Evolutionary conservation across 2,113 vertebrate species (phyloP), one percentile per base, ranked within the genome.

Genomic region (Spea multiplicata): DNA sequence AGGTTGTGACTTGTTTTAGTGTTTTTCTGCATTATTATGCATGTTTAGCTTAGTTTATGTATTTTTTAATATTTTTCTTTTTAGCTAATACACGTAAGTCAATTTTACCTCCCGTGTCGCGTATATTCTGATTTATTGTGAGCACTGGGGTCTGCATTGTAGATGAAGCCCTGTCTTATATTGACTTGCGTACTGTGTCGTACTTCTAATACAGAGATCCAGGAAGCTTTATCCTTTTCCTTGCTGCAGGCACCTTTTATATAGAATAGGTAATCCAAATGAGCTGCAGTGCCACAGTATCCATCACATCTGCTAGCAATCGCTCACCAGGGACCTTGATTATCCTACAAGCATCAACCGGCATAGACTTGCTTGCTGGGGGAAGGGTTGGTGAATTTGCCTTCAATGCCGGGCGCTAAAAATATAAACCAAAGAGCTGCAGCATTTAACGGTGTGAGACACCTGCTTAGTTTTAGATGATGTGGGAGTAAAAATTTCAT

Each of bases 271-370:
- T 65, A 57, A 66, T 76, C n/a, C 16, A 8, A 45, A 76, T 45
- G 53, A 70, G 55, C 75, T 70, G 66, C 75, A 70, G 55, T 61
- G 44, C 55, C 50, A 69, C 53, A 14, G 44, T 73, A n/a, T 66
- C n/a, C 71, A 71, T 53, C 48, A 17, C 47, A 66, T 57, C 52
- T 73, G 62, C 44, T 10, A 13, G 50, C 71, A 73, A 44, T 8
- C 46, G 12, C 52, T 59, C 65, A 47, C 55, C 3, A n/a, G 77
- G 62, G 50, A 61, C 66, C 55, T 44, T 49, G 53, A 73, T 73
- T 55, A 48, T 48, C 45, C 30, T 66, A 50, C 9, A 69, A 59
- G 53, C 64, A 62, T 67, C 64, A 61, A 61, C 71, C 48, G 68
- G 71, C 66, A 71, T 67, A 53, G 76, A 65, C 14, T 16, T 72